These are phyloP conservation scores for Melanotaenia trifasciata DNA, from an alignment of 2,797 vertebrate species.

Conservation along the genomic window DNA sequence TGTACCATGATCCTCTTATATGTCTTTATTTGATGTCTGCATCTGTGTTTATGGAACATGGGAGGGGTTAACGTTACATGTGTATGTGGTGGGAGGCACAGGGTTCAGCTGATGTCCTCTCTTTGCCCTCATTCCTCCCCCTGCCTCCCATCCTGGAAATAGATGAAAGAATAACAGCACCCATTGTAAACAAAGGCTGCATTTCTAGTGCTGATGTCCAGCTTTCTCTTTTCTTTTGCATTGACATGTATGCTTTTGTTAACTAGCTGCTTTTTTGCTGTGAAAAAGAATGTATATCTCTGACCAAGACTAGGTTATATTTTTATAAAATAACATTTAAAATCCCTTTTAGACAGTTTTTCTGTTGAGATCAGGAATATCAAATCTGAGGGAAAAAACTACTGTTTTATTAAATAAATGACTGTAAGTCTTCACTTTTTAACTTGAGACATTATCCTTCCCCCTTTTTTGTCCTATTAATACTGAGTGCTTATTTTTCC, in stretches of 20 bases:
- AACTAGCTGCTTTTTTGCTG: slow-evolving; percentile 35
- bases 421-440: not conserved
- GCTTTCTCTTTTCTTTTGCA: slow-evolving; percentile 54
- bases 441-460: not conserved
- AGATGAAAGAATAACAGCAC: slow-evolving; percentile 65
- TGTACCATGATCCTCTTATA: slow-evolving; percentile 5
- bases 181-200: slow-evolving; percentile 67
- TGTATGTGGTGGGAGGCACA: slow-evolving; percentile 26
- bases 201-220: slow-evolving; percentile 55
- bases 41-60: slow-evolving; percentile 15
- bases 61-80: slow-evolving; percentile 15
- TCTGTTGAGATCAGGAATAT: not conserved
- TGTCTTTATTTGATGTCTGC: not conserved
- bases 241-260: slow-evolving; percentile 51
- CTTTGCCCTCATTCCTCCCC: slow-evolving; percentile 43
- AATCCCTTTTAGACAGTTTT: not conserved
- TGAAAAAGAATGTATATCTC: slow-evolving; percentile 26
- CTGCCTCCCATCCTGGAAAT: slow-evolving; percentile 41
- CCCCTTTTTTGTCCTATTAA: not conserved
- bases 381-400: not conserved
- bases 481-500: slow-evolving; percentile 8
- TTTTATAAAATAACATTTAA: not conserved
- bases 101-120: slow-evolving; percentile 62
- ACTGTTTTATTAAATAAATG: not conserved
- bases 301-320: slow-evolving; percentile 1